Evolutionary conservation across 2,888 invertebrate genomes (phyloP).

Genomic region (Nomada ferruginata): DNA sequence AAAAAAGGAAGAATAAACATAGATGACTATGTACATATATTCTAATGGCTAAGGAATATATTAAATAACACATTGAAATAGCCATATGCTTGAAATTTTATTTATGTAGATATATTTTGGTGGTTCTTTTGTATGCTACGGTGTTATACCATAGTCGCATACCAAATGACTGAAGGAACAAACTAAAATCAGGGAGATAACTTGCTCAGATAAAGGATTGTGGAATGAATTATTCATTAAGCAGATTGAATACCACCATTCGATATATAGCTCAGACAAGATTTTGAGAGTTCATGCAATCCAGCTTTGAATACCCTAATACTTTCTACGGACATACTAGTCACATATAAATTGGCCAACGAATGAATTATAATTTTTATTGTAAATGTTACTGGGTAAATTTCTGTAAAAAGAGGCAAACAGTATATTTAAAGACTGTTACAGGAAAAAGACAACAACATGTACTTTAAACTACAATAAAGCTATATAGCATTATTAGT

Average conservation of each 20-base stretch:
- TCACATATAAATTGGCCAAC: neutral
- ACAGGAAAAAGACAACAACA: neutral
- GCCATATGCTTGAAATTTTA: neutral
- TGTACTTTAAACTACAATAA: neutral
- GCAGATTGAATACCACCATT: constrained; percentile 62
- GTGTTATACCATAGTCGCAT: constrained; percentile 60
- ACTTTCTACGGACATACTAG: neutral
- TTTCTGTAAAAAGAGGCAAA: neutral
- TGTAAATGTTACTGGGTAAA: neutral
- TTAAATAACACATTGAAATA: neutral
- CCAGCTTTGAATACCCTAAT: constrained; percentile 7
- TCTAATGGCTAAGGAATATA: neutral
- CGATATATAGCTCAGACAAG: constrained; percentile 51
- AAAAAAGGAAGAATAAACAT: neutral
- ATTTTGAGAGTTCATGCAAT: constrained; percentile 17
- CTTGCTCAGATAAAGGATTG: constrained; percentile 47
- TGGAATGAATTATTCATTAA: constrained; percentile 71
- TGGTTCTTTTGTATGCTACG: constrained; percentile 31
- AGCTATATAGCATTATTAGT: neutral
- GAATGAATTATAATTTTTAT: constrained; percentile 1
- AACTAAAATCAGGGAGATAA: constrained; percentile 66
- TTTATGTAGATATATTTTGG: neutral
- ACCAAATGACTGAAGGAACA: constrained; percentile 59
- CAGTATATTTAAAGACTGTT: too few species aligned
- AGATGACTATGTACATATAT: neutral